A percentile compares a stretch with the other conserved stretches of the same genome.
Evolutionary conservation across 2,113 vertebrate genomes (phyloP).

Genomic region (Ophiodon elongatus): DNA sequence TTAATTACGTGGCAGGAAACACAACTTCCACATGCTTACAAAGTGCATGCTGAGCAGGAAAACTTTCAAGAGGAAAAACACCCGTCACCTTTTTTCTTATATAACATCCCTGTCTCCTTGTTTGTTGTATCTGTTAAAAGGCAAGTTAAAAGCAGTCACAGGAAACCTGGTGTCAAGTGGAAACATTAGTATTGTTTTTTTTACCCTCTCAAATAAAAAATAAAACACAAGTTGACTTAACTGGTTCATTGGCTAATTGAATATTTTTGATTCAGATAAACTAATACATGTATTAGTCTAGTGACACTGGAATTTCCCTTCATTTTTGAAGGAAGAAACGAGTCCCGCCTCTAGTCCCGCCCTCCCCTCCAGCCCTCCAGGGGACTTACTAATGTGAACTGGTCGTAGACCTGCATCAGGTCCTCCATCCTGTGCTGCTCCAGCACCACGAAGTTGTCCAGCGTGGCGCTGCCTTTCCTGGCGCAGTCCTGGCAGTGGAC

Average conservation of each 20-base stretch:
- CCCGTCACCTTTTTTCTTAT: background rate
- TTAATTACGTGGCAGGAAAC: background rate
- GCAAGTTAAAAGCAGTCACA: background rate
- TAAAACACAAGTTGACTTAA: too few species aligned
- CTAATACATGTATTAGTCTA: background rate
- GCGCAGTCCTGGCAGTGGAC: conserved; percentile 99
- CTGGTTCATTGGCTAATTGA: too few species aligned
- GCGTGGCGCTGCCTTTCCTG: conserved; percentile 92
- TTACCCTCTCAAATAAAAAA: too few species aligned
- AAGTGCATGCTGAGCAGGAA: background rate
- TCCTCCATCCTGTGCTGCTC: conserved; percentile 99
- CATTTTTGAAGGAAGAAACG: background rate
- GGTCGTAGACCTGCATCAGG: conserved; percentile 99
- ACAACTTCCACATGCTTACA: background rate
- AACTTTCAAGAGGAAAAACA: background rate
- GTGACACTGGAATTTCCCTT: background rate
- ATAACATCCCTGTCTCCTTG: background rate
- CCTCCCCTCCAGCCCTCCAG: background rate
- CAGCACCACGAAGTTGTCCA: conserved; percentile 98
- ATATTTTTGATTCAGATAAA: background rate
- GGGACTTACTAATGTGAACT: conserved; percentile 99
- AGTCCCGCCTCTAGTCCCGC: background rate
- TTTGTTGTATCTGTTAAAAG: background rate
- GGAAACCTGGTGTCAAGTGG: too few species aligned
- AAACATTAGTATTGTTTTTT: too few species aligned